Evolutionary conservation across 2,113 vertebrate species (phyloP).

Genomic region (Anguilla rostrata): DNA sequence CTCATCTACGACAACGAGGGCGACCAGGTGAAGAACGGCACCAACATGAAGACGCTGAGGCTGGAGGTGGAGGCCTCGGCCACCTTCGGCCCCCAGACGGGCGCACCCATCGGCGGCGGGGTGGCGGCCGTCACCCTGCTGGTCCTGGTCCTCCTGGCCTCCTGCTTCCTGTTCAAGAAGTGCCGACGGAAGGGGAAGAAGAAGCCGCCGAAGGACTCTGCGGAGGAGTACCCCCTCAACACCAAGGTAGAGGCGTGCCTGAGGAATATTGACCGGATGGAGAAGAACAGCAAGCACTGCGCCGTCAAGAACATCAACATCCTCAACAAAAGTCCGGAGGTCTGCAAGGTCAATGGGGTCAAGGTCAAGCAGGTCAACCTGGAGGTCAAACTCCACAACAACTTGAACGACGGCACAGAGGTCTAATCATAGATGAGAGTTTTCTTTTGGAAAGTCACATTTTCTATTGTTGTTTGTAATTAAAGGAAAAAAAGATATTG

Average conservation of each 20-base stretch:
- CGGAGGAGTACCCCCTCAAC: conserved; percentile 85
- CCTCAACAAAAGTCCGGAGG: conserved; percentile 61
- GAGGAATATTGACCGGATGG: conserved; percentile 63
- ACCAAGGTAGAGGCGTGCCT: conserved; percentile 82
- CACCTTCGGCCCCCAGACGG: conserved; percentile 72
- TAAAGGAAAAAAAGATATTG: conserved; percentile 53
- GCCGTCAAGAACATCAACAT: conserved; percentile 82
- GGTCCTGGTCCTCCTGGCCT: conserved; percentile 72
- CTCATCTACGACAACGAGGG: conserved; percentile 95
- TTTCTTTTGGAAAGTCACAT: conserved; percentile 47
- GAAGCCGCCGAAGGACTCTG: conserved; percentile 47
- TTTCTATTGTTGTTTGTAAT: conserved; percentile 75
- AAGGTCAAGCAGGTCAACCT: conserved; percentile 88
- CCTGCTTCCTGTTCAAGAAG: conserved; percentile 77
- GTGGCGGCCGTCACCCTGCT: conserved; percentile 77
- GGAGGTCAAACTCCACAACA: conserved; percentile 90
- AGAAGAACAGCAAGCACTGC: conserved; percentile 80
- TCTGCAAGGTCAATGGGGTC: conserved; percentile 53
- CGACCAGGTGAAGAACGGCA: conserved; percentile 92
- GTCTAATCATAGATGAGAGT: conserved; percentile 68
- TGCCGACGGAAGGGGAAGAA: conserved; percentile 63
- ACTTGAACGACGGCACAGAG: conserved; percentile 89
- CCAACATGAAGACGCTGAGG: conserved; percentile 91
- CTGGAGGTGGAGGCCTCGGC: conserved; percentile 74
- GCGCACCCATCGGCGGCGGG: conserved; percentile 81